A percentile compares a stretch with the other conserved stretches of the same genome.
Conservation (phyloP, 2,797 vertebrate genomes). For the Gadopsis marmoratus region DNA sequence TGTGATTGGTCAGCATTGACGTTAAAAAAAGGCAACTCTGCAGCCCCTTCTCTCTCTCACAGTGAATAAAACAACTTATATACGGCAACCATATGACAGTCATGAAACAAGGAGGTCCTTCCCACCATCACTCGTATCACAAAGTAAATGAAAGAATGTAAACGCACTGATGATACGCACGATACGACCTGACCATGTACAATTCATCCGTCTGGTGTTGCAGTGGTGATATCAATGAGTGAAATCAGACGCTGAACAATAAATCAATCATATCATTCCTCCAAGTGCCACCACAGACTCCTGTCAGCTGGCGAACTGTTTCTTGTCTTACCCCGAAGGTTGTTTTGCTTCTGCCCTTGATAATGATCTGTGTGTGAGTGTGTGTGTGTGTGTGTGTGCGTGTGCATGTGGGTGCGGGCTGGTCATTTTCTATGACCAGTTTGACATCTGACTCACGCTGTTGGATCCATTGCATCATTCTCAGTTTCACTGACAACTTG, state of each 20-base stretch:
- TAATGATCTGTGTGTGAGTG: slow-evolving; percentile 27
- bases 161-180: neutral
- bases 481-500: slow-evolving; percentile 69
- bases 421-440: slow-evolving; percentile 68
- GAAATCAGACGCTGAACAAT: slow-evolving; percentile 8
- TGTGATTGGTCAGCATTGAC: neutral
- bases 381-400: slow-evolving; percentile 16
- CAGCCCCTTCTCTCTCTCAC: no score
- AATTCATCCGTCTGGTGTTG: neutral
- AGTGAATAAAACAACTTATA: neutral
- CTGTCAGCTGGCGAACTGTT: slow-evolving; percentile 17
- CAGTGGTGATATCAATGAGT: neutral
- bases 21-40: neutral
- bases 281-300: slow-evolving; percentile 3
- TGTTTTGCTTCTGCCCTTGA: slow-evolving; percentile 19
- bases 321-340: slow-evolving; percentile 8
- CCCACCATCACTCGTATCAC: neutral
- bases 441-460: slow-evolving; percentile 79
- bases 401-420: slow-evolving; percentile 23
- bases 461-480: slow-evolving; percentile 68
- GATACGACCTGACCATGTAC: neutral
- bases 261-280: slow-evolving; percentile 22
- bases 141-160: neutral
- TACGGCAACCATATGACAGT: no score
- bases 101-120: neutral